Base-by-base conservation (phyloP, 2,888 invertebrate species). In the Omphaloscelis lunosa region DNA sequence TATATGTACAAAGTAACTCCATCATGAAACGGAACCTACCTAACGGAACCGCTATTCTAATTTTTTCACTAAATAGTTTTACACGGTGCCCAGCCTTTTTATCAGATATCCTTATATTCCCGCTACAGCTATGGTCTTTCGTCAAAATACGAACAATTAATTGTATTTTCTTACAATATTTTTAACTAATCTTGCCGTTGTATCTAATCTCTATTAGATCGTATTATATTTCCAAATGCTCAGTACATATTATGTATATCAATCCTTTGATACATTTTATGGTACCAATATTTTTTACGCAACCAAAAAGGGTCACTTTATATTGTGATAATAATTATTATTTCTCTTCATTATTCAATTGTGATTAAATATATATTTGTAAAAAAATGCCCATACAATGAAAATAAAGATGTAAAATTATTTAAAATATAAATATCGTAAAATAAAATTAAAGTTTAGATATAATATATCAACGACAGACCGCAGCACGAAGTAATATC, bases 21-120 rank as follows among this genome's bases (percentile, higher is more conserved):
- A 63, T 53, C 29, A 59, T 67, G 20, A 69, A 74, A 82, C 39
- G 58, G 71, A 27, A 61, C 34, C 62, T 82, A 71, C 67, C 59
- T n/a, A n/a, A n/a, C n/a, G n/a, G n/a, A 75, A 79, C 63, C 73
- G 75, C 70, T 81, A 86, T 34, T 74, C 77, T 84, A 88, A 75
- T 80, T 80, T 72, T 51, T 81, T 86, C 81, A 41, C 83, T 88
- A 84, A 78, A 73, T 81, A 86, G 66, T 82, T 88, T 91, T 94
- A 95, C 94, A 95, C 95, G 86, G 89, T 91, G 92, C 95, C 95
- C 95, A 95, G 95, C 95, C 94, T 95, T 94, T 89, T 89, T 76
- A 83, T 76, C 72, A 72, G 82, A 82, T 81, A 85, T 83, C 48
- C 45, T 69, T 73, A 80, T 66, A 83, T 77, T 77, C 73, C 79